Evolutionary conservation across 1,140 invertebrate genomes (phyloP).

Genomic region (Papilio glaucus): DNA sequence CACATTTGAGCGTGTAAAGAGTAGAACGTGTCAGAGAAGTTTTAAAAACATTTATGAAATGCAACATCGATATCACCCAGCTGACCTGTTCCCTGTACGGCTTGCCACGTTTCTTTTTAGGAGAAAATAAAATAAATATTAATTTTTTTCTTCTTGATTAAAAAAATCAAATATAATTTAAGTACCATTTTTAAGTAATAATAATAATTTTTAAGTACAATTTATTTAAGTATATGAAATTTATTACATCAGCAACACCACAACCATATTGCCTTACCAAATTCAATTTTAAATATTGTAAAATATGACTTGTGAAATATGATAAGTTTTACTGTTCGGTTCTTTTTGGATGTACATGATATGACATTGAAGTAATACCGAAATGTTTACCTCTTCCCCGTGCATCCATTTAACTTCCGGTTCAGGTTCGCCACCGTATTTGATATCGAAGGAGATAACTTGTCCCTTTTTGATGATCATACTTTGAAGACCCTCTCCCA

Average conservation of each 20-base stretch:
- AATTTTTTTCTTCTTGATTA: conserved; percentile 30
- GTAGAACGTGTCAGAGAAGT: conserved; percentile 59
- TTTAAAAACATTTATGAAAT: conserved; percentile 71
- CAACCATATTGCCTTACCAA: background rate
- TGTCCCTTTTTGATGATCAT: conserved; percentile 97
- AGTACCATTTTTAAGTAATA: too few relatives aligned
- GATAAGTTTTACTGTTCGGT: background rate
- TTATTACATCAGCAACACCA: background rate
- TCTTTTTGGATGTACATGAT: conserved; percentile 4
- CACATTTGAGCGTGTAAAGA: conserved; percentile 68
- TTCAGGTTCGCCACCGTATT: conserved; percentile 97
- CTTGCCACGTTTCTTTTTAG: conserved; percentile 81
- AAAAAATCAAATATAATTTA: conserved; percentile 9
- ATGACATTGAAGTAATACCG: background rate
- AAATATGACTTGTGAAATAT: conserved; percentile 22
- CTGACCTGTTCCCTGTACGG: conserved; percentile 78
- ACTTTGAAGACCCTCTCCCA: conserved; percentile 92
- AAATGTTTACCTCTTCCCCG: conserved; percentile 86
- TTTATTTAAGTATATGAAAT: too few relatives aligned
- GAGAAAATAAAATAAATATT: conserved; percentile 72
- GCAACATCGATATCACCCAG: conserved; percentile 75
- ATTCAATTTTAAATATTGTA: conserved; percentile 2
- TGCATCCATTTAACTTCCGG: conserved; percentile 93
- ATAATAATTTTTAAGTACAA: too few relatives aligned
- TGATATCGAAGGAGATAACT: conserved; percentile 96